Percentiles rank a stretch among this genome's conserved stretches.
phyloP scores from a whole-genome alignment of 2,888 invertebrate species.

The Dicyrtomina minuta region DNA sequence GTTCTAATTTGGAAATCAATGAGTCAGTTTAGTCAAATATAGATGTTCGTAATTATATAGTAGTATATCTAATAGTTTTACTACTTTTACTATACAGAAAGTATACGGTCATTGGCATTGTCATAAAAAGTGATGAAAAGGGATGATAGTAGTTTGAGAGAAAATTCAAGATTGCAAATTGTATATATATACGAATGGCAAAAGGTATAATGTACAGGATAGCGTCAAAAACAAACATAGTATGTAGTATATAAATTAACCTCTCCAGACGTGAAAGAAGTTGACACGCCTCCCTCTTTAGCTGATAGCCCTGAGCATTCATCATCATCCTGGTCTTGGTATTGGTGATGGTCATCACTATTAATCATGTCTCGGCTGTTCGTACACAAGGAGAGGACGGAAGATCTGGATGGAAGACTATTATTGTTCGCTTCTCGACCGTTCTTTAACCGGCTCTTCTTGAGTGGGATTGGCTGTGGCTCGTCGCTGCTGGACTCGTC shows the following conservation, averaged over 20 bases:
- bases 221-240: neutral
- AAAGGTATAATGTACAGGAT: no score
- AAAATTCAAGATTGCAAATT: no score
- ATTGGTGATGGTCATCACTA: slow-evolving; percentile 38
- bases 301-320: slow-evolving; percentile 44
- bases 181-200: no score
- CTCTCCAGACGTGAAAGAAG: slow-evolving; percentile 52
- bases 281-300: slow-evolving; percentile 47
- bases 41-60: no score
- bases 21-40: no score
- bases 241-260: slow-evolving; percentile 30
- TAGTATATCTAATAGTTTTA: no score
- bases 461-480: slow-evolving; percentile 44
- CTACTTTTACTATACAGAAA: no score
- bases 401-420: slow-evolving; percentile 33
- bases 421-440: slow-evolving; percentile 45
- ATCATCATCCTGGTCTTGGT: slow-evolving; percentile 41
- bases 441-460: slow-evolving; percentile 46
- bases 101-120: no score
- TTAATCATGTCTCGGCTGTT: slow-evolving; percentile 4
- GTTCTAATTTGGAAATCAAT: slow-evolving; percentile 39
- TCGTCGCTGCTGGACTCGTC: slow-evolving; percentile 49
- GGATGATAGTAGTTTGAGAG: no score
- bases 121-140: no score
- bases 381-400: slow-evolving; percentile 34